Evolutionary conservation across 2,797 vertebrate species (phyloP), one percentile per base, ranked within the genome.

Genomic region (Neostethus bicornis): DNA sequence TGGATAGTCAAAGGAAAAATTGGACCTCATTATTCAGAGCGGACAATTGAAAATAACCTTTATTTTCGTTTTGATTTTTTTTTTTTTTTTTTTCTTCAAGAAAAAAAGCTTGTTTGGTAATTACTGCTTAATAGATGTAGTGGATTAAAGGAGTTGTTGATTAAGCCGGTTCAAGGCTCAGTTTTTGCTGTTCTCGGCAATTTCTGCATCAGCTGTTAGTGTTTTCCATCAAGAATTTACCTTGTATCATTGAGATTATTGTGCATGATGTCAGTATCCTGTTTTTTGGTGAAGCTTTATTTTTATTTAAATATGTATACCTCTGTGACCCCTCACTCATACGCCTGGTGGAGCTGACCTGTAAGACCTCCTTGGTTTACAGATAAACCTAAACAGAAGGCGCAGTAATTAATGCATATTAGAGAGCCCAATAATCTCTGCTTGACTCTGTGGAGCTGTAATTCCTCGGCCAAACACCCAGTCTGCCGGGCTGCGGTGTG

Each of bases 351-450:
- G 32, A 42, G 25, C 2, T 8, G 41, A 32, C 61, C 60, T 58
- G 35, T 44, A 35, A 69, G 63, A 53, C 31, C 35, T 51, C 23
- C 25, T 56, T 57, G 54, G 70, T 81, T 59, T 47, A 35, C 19
- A 25, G 66, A 43, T 84, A 55, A 80, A 75, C 63, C 61, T 39
- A 5, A 77, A 79, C 79, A 86, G 85, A 87, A 78, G 85, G 87
- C 55, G 0, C 31, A 17, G 69, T 75, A 72, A 80, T 85, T 81
- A 83, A 63, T 63, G 61, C 73, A 81, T 52, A 75, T 85, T 78
- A 80, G 64, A 70, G 48, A 48, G 6, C 43, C 60, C 50, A 52
- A 45, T 87, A 85, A 88, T 87, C 86, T 80, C 71, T 24, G 13
- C 66, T 66, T 5, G 19, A 65, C 48, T 75, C 31, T 65, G 53